phyloP scores from a whole-genome alignment of 2,888 invertebrate species.

The Pyrrhia umbra region DNA sequence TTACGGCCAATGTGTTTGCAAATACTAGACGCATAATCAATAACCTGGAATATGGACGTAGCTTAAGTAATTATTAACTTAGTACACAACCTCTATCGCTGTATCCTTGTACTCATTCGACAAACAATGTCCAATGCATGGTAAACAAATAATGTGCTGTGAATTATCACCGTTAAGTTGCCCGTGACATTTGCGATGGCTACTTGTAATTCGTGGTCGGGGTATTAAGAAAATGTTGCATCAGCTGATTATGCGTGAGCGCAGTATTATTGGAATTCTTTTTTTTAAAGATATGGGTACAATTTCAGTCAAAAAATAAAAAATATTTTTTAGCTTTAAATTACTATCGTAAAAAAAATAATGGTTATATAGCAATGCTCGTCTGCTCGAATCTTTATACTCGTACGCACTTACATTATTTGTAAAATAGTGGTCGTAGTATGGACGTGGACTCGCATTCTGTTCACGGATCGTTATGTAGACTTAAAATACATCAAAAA shows the following conservation, averaged over 20 bases:
- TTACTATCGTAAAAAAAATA: too few relatives aligned
- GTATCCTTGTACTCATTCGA: conserved; percentile 85
- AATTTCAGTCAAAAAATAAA: too few relatives aligned
- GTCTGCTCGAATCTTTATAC: too few relatives aligned
- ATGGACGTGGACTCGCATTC: too few relatives aligned
- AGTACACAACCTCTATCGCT: conserved; percentile 84
- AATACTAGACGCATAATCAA: conserved; percentile 79
- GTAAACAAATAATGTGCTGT: conserved; percentile 85
- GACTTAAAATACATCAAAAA: too few relatives aligned
- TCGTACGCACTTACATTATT: too few relatives aligned
- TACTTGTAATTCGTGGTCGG: conserved; percentile 34
- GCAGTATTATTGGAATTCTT: neutral
- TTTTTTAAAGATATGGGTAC: too few relatives aligned
- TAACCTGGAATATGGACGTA: conserved; percentile 74
- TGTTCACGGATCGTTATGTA: too few relatives aligned
- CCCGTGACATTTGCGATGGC: conserved; percentile 43
- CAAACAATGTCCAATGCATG: conserved; percentile 83
- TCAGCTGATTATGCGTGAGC: conserved; percentile 8
- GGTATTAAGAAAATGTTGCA: conserved; percentile 32
- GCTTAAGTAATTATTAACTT: conserved; percentile 87
- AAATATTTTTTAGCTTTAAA: too few relatives aligned
- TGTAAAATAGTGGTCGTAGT: too few relatives aligned
- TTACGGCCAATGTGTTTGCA: conserved; percentile 63
- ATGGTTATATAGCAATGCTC: too few relatives aligned
- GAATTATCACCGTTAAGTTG: conserved; percentile 79